Evolutionary conservation across 2,113 vertebrate genomes (phyloP), one percentile per base, ranked within the genome.

Genomic region (Python bivittatus): DNA sequence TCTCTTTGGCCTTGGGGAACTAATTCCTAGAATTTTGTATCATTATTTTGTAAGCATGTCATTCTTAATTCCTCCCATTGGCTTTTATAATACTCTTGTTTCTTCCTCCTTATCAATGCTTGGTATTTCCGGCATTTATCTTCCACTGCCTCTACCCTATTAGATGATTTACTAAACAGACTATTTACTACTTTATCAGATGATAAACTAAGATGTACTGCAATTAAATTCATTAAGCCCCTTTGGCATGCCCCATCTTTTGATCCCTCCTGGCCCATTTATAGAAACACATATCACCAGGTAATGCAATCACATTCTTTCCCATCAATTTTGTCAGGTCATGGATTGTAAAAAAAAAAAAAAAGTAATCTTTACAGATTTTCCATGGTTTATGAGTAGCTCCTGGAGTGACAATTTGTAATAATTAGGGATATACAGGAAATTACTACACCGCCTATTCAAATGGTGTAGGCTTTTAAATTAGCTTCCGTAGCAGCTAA

Each of bases 401-500:
- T 53, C 10, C 64, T 88, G 64, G 13, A 60, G 20, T 88, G 6
- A 33, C 42, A 58, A 42, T 88, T 54, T 84, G 85, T 68, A 64
- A 91, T 33, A 22, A 86, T 52, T 23, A 89, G 56, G 84, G 84
- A 90, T 54, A 7, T 23, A 68, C 60, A 84, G 84, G 83, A 54
- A 88, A 10, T 27, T 17, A 33, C 79, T 84, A 11, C 38, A 48
- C 12, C 15, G 3, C 52, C 22, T 44, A 17, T 27, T 84, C 38
- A 64, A 38, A n/a, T 3, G 11, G 8, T 23, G 10, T 6, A 33
- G 22, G 44, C 27, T 85, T 94, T 91, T 91, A 79, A 93, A 88
- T 94, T 91, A 53, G 25, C 79, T 91, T 90, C 68, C 53, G 42
- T 25, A 38, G 25, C 90, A 91, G 60, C 72, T 15, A 89, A 93